Percentiles rank a stretch among this genome's conserved stretches.
Evolutionary conservation across 2,888 invertebrate genomes (phyloP).

Genomic region (Phasia obesa): DNA sequence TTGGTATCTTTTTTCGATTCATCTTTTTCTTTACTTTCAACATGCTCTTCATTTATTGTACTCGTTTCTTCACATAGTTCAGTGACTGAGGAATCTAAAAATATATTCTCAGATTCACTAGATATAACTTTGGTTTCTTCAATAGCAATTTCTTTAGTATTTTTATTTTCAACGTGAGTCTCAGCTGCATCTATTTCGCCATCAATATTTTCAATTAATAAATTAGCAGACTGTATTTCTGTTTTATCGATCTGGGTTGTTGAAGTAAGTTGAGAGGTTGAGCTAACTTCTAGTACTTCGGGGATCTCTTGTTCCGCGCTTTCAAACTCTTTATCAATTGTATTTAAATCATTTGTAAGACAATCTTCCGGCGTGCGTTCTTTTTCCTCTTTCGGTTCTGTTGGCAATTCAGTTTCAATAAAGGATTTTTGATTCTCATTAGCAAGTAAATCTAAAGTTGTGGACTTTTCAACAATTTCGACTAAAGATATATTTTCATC

Average conservation of each 20-base stretch:
- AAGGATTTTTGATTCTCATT: background rate
- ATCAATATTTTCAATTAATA: constrained; percentile 1
- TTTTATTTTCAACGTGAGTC: background rate
- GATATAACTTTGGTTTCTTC: constrained; percentile 36
- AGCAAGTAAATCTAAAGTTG: background rate
- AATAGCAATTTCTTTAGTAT: constrained; percentile 25
- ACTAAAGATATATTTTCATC: constrained; percentile 9
- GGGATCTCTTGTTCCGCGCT: background rate
- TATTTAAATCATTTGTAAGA: too few species aligned
- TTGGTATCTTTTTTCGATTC: background rate
- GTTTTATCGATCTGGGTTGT: background rate
- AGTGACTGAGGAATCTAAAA: constrained; percentile 31
- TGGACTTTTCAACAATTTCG: background rate
- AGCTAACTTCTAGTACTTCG: background rate
- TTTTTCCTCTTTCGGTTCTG: background rate
- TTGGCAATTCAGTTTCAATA: background rate
- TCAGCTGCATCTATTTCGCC: too few species aligned
- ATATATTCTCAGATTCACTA: constrained; percentile 27
- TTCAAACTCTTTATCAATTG: background rate
- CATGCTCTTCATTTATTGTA: constrained; percentile 4
- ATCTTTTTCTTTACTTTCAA: background rate
- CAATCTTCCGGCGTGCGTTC: background rate
- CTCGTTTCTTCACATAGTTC: constrained; percentile 51
- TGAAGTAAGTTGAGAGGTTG: background rate
- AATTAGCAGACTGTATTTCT: background rate